Base-by-base conservation (phyloP, 2,888 invertebrate genomes). In the Xylota segnis region DNA sequence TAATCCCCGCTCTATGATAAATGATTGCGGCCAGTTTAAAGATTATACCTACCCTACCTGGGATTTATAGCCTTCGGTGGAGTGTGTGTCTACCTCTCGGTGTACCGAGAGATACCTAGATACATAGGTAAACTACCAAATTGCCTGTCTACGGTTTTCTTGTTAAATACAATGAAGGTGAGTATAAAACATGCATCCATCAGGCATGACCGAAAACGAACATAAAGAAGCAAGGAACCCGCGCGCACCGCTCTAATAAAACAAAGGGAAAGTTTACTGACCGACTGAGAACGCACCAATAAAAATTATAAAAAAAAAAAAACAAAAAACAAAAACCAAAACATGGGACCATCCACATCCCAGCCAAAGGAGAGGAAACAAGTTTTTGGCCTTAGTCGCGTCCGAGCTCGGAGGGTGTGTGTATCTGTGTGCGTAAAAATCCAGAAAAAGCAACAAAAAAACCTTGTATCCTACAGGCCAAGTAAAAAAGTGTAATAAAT, bases 251-350 rank as follows among this genome's bases (percentile, higher is more conserved):
- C 47, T 65, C 70, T 66, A 70, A 82, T 76, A 76, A 82, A 76
- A 81, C 81, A 86, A 86, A 86, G 81, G 43, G 65, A 76, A 76
- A 86, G 86, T 86, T 81, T 82, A 86, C 81, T 86, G 86, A 86
- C 86, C 86, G 81, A 86, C 86, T 81, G 76, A 74, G 65, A 59
- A 61, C 76, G 81, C 72, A 72, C 34, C 59, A 72, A 78, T 76
- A 66, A 81, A 72, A 79, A 43, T 45, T 40, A 76, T n/a, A 72
- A 75, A n/a, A n/a, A n/a, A n/a, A n/a, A n/a, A n/a, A n/a, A n/a
- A n/a, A n/a, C n/a, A n/a, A n/a, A n/a, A n/a, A n/a, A n/a, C n/a
- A n/a, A n/a, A 66, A 75, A 47, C 58, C 52, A 78, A 74, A 83
- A 83, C 83, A 83, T 54, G 27, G 14, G 54, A 27, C 56, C 40